Evolutionary conservation across 1,140 invertebrate species (phyloP), one percentile per base, ranked within the genome.

Genomic region (Aphidius gifuensis): DNA sequence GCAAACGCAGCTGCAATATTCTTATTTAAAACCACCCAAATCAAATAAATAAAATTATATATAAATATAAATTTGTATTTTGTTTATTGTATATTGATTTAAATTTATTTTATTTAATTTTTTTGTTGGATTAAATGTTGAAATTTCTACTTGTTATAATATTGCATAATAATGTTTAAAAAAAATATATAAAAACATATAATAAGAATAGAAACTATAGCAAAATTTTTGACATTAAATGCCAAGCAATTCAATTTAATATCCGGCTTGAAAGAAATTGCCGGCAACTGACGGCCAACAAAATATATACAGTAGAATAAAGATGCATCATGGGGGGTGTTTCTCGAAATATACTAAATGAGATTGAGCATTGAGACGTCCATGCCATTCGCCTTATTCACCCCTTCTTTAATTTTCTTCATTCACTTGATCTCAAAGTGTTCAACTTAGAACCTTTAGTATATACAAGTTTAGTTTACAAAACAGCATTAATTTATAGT

Each of bases 311-410:
- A 49, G 7, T 50, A 50, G 47, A 59, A 59, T 49, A 59, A 59
- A 59, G 58, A 59, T 48, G 44, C 47, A 46, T 59, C 16, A 38
- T 32, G 42, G 43, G n/a, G 56, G 48, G 58, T 32, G 48, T 59
- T 49, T 50, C 47, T 49, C 38, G 4, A 32, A 59, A 50, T 32
- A 39, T 50, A 6, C 47, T 38, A 46, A 11, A 21, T 59, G n/a
- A 58, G 50, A 38, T 59, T 32, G 43, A 51, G 71, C 67, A 74
- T 74, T 74, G 64, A 74, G 69, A 69, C 72, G 73, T 74, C 73
- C 71, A 65, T 73, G 67, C 72, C 73, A 74, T 66, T 72, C 71
- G 69, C 69, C 64, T 69, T 49, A 51, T 51, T 50, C 44, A 47
- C 44, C 38, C 53, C 46, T 42, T 49, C 40, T 32, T 32, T 32